Base-by-base conservation (phyloP, 2,888 invertebrate species). In the Carabus problematicus region DNA sequence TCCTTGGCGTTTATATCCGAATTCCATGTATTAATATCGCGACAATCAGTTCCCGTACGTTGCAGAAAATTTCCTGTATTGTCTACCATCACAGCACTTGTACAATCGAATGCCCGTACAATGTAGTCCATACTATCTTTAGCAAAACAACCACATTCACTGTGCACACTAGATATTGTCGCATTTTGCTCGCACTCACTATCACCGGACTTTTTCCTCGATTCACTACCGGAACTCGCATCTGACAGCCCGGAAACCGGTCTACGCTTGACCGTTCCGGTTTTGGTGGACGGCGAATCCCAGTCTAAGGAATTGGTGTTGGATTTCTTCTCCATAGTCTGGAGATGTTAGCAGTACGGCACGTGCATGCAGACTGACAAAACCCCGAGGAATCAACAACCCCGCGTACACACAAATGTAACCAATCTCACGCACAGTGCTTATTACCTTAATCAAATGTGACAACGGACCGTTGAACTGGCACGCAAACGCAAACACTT, bases 241-340 rank as follows among this genome's bases (percentile, higher is more conserved):
- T 67, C 67, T 3, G 60, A 74, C 43, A 71, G 73, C 42, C 70
- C 75, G 61, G 89, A 88, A 40, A 85, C 83, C 64, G 88, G 86
- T 72, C 90, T 84, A 73, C 90, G 83, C 77, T 90, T 91, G 3
- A 91, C 90, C 1, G 91, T 91, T 11, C 91, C 91, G 0, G 91
- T 91, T 77, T 86, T 86, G 40, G 86, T 83, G 19, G 90, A 90
- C 43, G 90, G 89, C 19, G 88, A 89, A 78, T 91, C 91, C 90
- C 91, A 91, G 78, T 91, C 91, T 72, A 88, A 80, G 49, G 80
- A 49, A 7, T 49, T 49, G 14, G 49, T 16, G 18, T 9, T 49
- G 77, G 77, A 47, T 4, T 19, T 55, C 39, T 47, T 71, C 67
- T 74, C 76, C 75, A 63, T 75, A 71, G 63, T 74, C 66, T 63